A percentile compares a stretch with the other conserved stretches of the same genome.
These are phyloP conservation scores for Nyctibius grandis DNA, from an alignment of 2,797 vertebrate genomes.

Conservation along the genomic window DNA sequence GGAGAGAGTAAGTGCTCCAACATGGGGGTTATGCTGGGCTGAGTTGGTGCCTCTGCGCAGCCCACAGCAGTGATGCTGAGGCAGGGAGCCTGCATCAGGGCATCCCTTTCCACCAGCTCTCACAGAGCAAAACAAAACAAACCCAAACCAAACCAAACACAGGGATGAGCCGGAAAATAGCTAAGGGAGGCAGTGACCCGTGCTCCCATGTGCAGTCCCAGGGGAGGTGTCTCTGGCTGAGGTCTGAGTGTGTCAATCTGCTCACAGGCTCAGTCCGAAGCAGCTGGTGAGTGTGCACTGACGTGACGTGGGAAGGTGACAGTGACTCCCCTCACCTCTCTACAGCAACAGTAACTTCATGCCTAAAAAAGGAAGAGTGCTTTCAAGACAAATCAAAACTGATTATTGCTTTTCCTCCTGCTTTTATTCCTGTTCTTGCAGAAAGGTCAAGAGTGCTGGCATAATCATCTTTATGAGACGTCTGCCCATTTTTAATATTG, in stretches of 20 bases:
- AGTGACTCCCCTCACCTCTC: not conserved
- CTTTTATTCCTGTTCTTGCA: slow-evolving; percentile 27
- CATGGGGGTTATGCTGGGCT: not conserved
- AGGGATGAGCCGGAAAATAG: not conserved
- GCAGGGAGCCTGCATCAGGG: not conserved
- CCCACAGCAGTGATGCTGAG: not conserved
- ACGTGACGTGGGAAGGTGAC: not conserved
- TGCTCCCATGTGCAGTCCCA: not conserved
- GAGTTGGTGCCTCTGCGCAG: not conserved
- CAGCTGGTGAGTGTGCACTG: not conserved
- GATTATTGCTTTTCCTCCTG: not conserved
- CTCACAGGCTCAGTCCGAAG: not conserved
- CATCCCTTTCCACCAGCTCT: not conserved
- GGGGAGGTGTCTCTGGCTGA: not conserved
- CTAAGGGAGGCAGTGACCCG: not conserved
- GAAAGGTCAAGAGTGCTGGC: slow-evolving; percentile 22
- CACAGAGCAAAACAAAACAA: not conserved
- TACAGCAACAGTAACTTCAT: not conserved
- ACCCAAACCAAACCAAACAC: not conserved
- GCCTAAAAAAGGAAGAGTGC: not conserved
- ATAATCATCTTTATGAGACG: slow-evolving; percentile 11
- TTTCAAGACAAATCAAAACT: slow-evolving; percentile 16
- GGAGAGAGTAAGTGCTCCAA: not conserved
- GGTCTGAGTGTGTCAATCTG: not conserved
- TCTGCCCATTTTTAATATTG: slow-evolving; percentile 2